Percentiles rank a stretch among this genome's conserved stretches.
Evolutionary conservation across 2,113 vertebrate genomes (phyloP).

Genomic region (Melanostigma gelatinosum): DNA sequence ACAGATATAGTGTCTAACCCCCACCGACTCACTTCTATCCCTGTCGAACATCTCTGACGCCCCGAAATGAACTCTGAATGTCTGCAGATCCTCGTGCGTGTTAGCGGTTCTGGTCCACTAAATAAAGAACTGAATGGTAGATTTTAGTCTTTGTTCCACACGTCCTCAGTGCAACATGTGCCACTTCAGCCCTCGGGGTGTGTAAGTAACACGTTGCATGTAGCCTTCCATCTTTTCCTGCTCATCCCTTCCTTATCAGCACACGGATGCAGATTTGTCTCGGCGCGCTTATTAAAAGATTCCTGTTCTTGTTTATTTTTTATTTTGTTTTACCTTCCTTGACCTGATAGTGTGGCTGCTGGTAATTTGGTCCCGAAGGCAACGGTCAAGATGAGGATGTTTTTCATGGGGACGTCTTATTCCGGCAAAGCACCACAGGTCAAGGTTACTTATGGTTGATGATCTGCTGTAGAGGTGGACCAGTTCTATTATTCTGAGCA

Average conservation of each 20-base stretch:
- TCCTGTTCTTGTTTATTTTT: constrained; percentile 2
- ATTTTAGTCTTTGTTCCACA: constrained; percentile 42
- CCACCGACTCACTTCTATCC: not conserved
- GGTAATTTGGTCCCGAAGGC: constrained; percentile 42
- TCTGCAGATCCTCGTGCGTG: constrained; percentile 14
- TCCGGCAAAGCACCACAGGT: constrained; percentile 2
- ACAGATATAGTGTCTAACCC: not conserved
- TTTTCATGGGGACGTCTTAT: not conserved
- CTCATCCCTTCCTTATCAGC: constrained; percentile 62
- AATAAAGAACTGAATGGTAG: constrained; percentile 48
- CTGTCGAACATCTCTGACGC: constrained; percentile 39
- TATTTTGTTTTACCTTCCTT: constrained; percentile 19
- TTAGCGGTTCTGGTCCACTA: constrained; percentile 20
- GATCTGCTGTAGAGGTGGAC: not conserved
- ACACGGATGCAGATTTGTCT: constrained; percentile 51
- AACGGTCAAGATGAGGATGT: not conserved
- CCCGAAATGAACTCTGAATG: constrained; percentile 22
- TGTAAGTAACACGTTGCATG: constrained; percentile 28
- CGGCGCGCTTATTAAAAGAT: constrained; percentile 49
- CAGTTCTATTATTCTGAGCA: no score
- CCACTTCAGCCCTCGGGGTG: constrained; percentile 44
- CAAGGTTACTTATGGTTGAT: constrained; percentile 16
- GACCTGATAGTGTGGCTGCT: constrained; percentile 31
- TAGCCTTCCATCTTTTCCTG: constrained; percentile 51
- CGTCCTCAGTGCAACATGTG: constrained; percentile 48